Conservation (phyloP, 2,888 invertebrate species). For the Stenolophus ochropezus region DNA sequence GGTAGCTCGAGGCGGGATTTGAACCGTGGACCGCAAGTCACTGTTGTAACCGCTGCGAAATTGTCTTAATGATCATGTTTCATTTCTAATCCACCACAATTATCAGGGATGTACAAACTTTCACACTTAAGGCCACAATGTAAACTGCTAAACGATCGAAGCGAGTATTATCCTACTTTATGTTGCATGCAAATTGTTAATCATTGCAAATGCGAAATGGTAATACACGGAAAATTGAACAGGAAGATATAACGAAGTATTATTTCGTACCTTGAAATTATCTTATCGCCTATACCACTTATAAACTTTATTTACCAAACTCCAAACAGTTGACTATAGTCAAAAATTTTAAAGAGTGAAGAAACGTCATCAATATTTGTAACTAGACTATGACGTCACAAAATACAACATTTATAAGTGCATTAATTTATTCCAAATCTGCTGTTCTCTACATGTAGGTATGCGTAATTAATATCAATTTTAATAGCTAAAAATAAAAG, state of each 20-base stretch:
- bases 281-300: too few species aligned
- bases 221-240: not conserved
- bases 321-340: too few species aligned
- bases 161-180: slow-evolving; percentile 5
- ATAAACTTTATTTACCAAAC: too few species aligned
- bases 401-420: too few species aligned
- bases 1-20: slow-evolving; percentile 30
- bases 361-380: too few species aligned
- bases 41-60: slow-evolving; percentile 28
- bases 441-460: too few species aligned
- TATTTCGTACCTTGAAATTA: too few species aligned
- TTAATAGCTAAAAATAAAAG: too few species aligned
- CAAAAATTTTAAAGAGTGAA: too few species aligned
- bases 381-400: too few species aligned
- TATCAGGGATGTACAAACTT: slow-evolving; percentile 42
- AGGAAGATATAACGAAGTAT: not conserved
- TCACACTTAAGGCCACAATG: slow-evolving; percentile 31
- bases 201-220: not conserved
- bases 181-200: slow-evolving; percentile 14
- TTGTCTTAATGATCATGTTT: slow-evolving; percentile 38
- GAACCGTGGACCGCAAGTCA: slow-evolving; percentile 13
- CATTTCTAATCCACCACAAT: slow-evolving; percentile 20
- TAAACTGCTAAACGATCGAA: slow-evolving; percentile 1
- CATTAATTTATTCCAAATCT: too few species aligned
- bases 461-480: too few species aligned